Evolutionary conservation across 2,113 vertebrate species (phyloP).

Genomic region (Oreocharis arfaki): DNA sequence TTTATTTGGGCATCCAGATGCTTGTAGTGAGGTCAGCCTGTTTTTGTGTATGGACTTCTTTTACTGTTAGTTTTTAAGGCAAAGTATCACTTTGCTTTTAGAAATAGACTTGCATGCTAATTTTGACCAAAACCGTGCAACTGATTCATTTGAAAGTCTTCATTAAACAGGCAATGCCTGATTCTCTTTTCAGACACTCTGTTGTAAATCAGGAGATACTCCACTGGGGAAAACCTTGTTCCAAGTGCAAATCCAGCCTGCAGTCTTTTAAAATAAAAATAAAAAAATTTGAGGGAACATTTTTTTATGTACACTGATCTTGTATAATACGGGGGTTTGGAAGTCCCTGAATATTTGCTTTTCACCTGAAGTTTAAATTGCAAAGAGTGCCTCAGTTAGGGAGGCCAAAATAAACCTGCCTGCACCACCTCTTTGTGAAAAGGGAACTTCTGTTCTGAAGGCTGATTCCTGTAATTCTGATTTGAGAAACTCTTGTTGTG

Average conservation of each 20-base stretch:
- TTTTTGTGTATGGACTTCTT: not conserved
- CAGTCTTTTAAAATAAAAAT: not conserved
- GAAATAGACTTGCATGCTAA: constrained; percentile 34
- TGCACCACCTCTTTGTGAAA: not conserved
- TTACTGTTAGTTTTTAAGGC: not conserved
- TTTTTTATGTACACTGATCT: not conserved
- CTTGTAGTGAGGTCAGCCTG: constrained; percentile 6
- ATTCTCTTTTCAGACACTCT: constrained; percentile 14
- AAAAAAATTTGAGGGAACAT: not conserved
- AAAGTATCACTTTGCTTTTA: constrained; percentile 31
- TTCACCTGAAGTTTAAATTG: not conserved
- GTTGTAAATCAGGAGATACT: constrained; percentile 21
- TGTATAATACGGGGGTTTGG: not conserved
- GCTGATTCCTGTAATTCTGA: not conserved
- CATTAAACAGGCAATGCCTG: not conserved
- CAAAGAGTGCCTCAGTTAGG: not conserved
- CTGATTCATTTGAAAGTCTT: constrained; percentile 16
- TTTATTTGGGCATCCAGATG: constrained; percentile 59
- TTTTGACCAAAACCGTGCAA: constrained; percentile 31
- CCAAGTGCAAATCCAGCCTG: constrained; percentile 27
- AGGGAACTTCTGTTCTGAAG: not conserved
- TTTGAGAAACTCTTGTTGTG: not conserved
- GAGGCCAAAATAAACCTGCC: constrained; percentile 2
- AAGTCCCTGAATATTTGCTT: constrained; percentile 12
- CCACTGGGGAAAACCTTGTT: not conserved